Percentiles rank a stretch among this genome's conserved stretches.
phyloP scores from a whole-genome alignment of 2,888 invertebrate genomes.

The Clostera curtula region DNA sequence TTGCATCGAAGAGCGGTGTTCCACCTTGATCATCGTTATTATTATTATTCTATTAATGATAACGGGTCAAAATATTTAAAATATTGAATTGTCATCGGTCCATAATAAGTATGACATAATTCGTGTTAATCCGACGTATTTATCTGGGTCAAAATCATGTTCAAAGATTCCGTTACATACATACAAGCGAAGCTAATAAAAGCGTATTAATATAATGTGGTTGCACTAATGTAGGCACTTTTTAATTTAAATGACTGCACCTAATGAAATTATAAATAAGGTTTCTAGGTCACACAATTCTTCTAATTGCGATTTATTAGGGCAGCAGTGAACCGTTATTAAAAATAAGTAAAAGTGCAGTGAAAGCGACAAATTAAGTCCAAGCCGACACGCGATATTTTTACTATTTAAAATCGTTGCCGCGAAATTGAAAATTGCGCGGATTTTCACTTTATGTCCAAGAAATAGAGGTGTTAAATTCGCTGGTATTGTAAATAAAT shows the following conservation, averaged over 20 bases:
- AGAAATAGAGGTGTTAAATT: constrained; percentile 22
- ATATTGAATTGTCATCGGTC: too few relatives aligned
- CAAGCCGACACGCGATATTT: constrained; percentile 35
- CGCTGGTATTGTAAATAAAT: constrained; percentile 20
- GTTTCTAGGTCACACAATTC: constrained; percentile 33
- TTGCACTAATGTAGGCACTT: too few relatives aligned
- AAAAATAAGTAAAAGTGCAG: constrained; percentile 44
- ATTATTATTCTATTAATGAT: too few relatives aligned
- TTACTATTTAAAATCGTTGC: constrained; percentile 24
- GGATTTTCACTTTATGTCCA: constrained; percentile 26
- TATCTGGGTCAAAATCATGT: too few relatives aligned
- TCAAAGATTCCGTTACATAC: too few relatives aligned
- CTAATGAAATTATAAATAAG: constrained; percentile 21
- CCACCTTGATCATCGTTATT: too few relatives aligned
- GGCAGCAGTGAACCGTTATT: constrained; percentile 33
- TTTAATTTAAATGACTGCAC: constrained; percentile 11
- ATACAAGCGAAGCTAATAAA: too few relatives aligned
- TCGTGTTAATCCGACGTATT: too few relatives aligned
- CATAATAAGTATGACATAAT: too few relatives aligned
- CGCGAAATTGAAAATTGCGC: constrained; percentile 18
- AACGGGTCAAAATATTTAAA: too few relatives aligned
- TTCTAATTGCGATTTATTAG: constrained; percentile 38
- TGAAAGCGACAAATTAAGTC: constrained; percentile 44
- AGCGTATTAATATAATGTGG: too few relatives aligned
- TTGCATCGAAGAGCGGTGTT: too few relatives aligned